Conservation (phyloP, 1,140 invertebrate genomes). For the Bombus confusus region DNA sequence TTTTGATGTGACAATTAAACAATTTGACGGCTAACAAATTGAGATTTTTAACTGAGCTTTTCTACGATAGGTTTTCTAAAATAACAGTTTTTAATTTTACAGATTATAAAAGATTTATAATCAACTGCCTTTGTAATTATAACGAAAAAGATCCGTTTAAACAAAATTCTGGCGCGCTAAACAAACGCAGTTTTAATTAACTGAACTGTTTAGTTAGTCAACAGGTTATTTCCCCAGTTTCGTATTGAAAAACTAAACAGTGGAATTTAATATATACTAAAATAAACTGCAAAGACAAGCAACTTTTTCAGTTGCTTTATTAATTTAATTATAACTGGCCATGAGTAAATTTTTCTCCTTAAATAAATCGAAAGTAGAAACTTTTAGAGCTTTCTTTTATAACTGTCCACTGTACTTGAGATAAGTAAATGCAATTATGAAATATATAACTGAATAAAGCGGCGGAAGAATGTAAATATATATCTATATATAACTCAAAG, state of each 20-base stretch:
- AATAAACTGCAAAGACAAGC: background rate
- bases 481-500: no score
- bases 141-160: background rate
- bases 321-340: background rate
- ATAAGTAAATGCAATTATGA: background rate
- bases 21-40: background rate
- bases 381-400: background rate
- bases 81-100: background rate
- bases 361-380: background rate
- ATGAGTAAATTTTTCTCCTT: no score
- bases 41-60: background rate
- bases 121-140: background rate
- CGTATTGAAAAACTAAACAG: background rate
- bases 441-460: background rate
- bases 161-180: background rate
- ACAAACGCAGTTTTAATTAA: background rate
- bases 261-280: background rate
- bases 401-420: background rate
- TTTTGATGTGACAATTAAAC: background rate
- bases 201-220: background rate
- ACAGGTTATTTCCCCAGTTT: background rate
- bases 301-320: background rate
- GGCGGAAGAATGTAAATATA: background rate
- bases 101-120: background rate
- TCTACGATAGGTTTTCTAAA: background rate